phyloP scores from a whole-genome alignment of 2,113 vertebrate species.

The Hyaena hyaena region DNA sequence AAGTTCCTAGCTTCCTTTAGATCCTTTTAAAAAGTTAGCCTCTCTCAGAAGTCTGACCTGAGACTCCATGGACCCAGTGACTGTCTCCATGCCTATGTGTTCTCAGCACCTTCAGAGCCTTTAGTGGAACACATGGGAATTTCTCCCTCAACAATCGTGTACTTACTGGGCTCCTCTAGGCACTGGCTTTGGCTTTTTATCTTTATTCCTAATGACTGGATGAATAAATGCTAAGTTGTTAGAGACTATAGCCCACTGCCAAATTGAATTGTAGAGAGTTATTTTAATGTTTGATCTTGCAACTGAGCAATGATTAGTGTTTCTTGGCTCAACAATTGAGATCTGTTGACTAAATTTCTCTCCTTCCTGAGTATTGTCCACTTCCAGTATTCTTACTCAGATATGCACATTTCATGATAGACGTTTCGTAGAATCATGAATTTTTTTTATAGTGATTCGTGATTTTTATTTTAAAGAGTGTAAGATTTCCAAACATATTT shows the following conservation, averaged over 20 bases:
- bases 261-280: neutral
- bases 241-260: neutral
- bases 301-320: neutral
- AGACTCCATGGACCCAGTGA: neutral
- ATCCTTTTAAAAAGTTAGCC: neutral
- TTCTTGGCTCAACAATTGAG: neutral
- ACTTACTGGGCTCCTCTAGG: neutral
- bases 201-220: neutral
- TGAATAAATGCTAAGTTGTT: neutral
- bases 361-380: conserved; percentile 21
- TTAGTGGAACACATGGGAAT: neutral
- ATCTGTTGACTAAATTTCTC: neutral
- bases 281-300: conserved; percentile 43
- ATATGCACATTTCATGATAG: neutral
- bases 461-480: conserved; percentile 36
- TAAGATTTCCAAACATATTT: conserved; percentile 35
- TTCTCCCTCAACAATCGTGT: neutral
- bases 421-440: conserved; percentile 18
- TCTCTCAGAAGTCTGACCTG: neutral
- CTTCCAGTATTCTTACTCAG: conserved; percentile 48
- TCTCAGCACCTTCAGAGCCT: neutral
- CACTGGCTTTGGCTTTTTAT: neutral
- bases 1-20: neutral
- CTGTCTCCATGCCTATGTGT: neutral
- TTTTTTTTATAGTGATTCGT: neutral